phyloP scores from a whole-genome alignment of 2,888 invertebrate genomes.

The Aethes cnicana region DNA sequence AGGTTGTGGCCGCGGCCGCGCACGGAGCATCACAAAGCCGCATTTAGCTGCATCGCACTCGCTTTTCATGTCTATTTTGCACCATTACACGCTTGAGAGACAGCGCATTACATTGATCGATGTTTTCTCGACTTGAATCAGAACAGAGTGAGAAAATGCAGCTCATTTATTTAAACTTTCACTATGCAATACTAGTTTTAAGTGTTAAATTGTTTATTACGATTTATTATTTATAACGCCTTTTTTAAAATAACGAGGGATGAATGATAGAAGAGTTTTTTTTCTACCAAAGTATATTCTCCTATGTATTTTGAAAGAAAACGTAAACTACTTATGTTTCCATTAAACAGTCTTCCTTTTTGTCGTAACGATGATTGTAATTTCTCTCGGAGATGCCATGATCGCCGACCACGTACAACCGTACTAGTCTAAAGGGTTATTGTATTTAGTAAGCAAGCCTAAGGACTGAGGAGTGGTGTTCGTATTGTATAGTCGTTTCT shows the following conservation, averaged over 20 bases:
- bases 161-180: slow-evolving; percentile 68
- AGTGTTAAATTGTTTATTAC: slow-evolving; percentile 81
- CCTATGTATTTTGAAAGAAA: slow-evolving; percentile 42
- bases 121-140: slow-evolving; percentile 14
- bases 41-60: slow-evolving; percentile 29
- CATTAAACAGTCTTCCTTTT: slow-evolving; percentile 63
- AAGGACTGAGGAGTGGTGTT: slow-evolving; percentile 54
- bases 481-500: slow-evolving; percentile 50
- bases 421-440: slow-evolving; percentile 57
- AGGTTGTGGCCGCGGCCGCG: neutral
- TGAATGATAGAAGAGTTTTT: slow-evolving; percentile 58
- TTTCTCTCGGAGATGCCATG: slow-evolving; percentile 35
- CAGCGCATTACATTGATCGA: slow-evolving; percentile 19
- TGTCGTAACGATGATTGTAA: slow-evolving; percentile 38
- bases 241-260: slow-evolving; percentile 59
- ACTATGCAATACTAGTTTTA: slow-evolving; percentile 81
- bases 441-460: slow-evolving; percentile 39
- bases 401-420: slow-evolving; percentile 42
- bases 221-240: slow-evolving; percentile 70
- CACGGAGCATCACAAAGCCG: slow-evolving; percentile 19
- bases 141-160: slow-evolving; percentile 23
- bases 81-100: slow-evolving; percentile 19
- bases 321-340: slow-evolving; percentile 47
- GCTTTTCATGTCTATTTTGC: slow-evolving; percentile 13
- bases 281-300: slow-evolving; percentile 68